Percentiles rank a stretch among this genome's conserved stretches.
Evolutionary conservation across 2,113 vertebrate species (phyloP).

Genomic region (Myrmecophaga tridactyla): DNA sequence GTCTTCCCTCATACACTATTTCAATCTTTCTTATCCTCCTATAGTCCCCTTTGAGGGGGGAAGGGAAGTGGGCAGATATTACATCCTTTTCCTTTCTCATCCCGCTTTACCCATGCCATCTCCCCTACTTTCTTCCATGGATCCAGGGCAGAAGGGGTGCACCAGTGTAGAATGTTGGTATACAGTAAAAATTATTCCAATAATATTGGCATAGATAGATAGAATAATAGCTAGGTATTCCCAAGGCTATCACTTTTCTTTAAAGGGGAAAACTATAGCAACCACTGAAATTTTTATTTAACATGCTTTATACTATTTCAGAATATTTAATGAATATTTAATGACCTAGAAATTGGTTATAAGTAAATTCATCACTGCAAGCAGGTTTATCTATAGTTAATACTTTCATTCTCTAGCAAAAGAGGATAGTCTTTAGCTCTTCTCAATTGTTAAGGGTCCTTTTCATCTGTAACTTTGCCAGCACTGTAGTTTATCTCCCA

Average conservation of each 20-base stretch:
- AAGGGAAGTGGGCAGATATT: not conserved
- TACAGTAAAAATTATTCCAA: not conserved
- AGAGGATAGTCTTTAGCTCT: not conserved
- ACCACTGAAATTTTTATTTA: not conserved
- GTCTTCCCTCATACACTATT: not conserved
- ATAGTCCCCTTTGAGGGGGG: not conserved
- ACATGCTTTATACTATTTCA: not conserved
- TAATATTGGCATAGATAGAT: not conserved
- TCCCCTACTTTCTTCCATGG: not conserved
- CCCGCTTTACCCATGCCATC: not conserved
- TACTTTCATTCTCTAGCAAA: not conserved
- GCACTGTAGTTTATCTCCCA: not conserved
- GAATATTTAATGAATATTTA: not conserved
- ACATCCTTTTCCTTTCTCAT: not conserved
- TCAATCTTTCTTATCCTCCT: not conserved
- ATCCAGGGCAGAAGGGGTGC: not conserved
- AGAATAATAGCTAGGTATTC: not conserved
- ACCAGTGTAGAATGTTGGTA: not conserved
- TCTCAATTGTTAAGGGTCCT: not conserved
- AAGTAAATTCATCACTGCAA: not conserved
- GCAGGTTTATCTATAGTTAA: not conserved
- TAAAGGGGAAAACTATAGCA: not conserved
- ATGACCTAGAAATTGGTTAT: not conserved
- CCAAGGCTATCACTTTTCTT: not conserved
- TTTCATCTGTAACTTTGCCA: not conserved